Evolutionary conservation across 2,113 vertebrate genomes (phyloP).

Genomic region (Nothocercus nigrocapillus): DNA sequence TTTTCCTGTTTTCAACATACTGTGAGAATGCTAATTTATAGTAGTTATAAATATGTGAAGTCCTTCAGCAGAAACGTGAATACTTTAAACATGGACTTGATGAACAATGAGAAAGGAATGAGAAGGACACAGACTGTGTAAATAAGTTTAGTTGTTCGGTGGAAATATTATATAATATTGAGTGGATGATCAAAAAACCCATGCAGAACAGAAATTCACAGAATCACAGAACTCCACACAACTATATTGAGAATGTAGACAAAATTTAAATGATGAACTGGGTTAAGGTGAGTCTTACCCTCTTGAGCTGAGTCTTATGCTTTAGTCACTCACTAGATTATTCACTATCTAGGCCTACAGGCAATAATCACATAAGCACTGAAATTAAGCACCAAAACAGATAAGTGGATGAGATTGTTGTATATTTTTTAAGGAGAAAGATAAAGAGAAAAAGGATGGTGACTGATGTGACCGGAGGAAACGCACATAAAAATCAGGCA

Average conservation of each 20-base stretch:
- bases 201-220: background rate
- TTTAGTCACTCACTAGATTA: background rate
- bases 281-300: background rate
- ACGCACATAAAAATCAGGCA: background rate
- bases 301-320: background rate
- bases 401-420: background rate
- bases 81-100: background rate
- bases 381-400: background rate
- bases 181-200: background rate
- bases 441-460: background rate
- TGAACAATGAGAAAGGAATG: background rate
- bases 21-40: background rate
- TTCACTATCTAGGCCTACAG: background rate
- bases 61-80: background rate
- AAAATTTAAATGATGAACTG: background rate
- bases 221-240: background rate
- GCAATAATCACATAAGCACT: rapidly evolving
- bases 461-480: rapidly evolving
- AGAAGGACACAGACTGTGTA: background rate
- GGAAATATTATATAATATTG: background rate
- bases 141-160: background rate
- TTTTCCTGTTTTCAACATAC: background rate
- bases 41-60: background rate
- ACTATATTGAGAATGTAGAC: background rate
- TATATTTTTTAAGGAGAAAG: background rate